phyloP scores from a whole-genome alignment of 2,888 invertebrate species.

The Syritta pipiens region DNA sequence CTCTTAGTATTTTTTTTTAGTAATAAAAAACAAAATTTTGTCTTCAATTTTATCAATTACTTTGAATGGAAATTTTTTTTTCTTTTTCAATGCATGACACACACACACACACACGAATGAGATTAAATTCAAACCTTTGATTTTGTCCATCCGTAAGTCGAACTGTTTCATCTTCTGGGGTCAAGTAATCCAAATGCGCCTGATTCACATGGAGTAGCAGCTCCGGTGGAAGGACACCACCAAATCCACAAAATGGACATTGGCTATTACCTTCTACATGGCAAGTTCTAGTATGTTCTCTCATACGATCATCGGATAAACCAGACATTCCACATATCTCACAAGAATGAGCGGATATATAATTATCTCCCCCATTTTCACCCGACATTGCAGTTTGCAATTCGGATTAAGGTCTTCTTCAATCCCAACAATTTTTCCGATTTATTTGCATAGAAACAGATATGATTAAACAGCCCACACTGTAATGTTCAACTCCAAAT shows the following conservation, averaged over 20 bases:
- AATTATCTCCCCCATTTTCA: conserved; percentile 68
- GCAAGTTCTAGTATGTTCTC: conserved; percentile 87
- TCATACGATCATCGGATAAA: conserved; percentile 88
- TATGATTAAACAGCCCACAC: conserved; percentile 20
- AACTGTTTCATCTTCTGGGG: conserved; percentile 88
- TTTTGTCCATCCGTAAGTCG: conserved; percentile 88
- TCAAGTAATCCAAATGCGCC: conserved; percentile 90
- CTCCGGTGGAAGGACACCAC: conserved; percentile 86
- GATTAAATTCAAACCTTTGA: conserved; percentile 81
- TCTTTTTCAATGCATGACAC: too few species aligned
- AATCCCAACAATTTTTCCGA: conserved; percentile 31
- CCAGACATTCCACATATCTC: conserved; percentile 93
- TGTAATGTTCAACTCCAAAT: conserved; percentile 3
- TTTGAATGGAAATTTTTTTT: too few species aligned
- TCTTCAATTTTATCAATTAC: background rate
- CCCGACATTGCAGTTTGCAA: conserved; percentile 63
- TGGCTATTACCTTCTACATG: conserved; percentile 89
- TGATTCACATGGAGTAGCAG: conserved; percentile 89
- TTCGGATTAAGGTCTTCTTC: conserved; percentile 26
- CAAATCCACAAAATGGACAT: conserved; percentile 91
- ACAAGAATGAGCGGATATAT: conserved; percentile 81
- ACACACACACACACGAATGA: too few species aligned
- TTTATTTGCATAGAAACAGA: conserved; percentile 39
- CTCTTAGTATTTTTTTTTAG: too few species aligned
- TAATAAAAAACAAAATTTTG: too few species aligned